Percentiles rank a stretch among this genome's conserved stretches.
Conservation (phyloP, 2,888 invertebrate species). For the Netelia fuscicornis region DNA sequence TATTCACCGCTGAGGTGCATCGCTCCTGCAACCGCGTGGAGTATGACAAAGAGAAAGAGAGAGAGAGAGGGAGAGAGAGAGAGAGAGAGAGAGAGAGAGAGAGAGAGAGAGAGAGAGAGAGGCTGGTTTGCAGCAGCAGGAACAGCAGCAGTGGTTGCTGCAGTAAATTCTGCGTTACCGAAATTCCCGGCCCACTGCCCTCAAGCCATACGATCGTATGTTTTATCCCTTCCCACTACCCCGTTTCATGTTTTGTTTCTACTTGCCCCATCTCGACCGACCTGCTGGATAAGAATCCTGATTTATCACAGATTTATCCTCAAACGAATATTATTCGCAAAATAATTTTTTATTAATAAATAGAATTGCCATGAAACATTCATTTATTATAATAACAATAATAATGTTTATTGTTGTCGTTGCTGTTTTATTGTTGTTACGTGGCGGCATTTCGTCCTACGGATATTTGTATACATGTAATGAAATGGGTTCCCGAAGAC, state of each 20-base stretch:
- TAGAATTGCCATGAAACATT: too few relatives aligned
- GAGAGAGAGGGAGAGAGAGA: too few relatives aligned
- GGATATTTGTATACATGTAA: too few relatives aligned
- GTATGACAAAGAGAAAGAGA: too few relatives aligned
- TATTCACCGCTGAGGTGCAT: constrained; percentile 17
- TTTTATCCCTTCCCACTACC: constrained; percentile 2
- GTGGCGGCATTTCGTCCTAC: too few relatives aligned
- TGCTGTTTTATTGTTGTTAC: too few relatives aligned
- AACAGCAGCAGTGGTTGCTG: constrained; percentile 37
- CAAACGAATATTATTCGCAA: constrained; percentile 19
- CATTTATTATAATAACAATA: too few relatives aligned
- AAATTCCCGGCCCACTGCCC: constrained; percentile 65
- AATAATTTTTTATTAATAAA: too few relatives aligned
- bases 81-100: too few relatives aligned
- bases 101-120: not conserved
- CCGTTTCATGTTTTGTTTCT: constrained; percentile 52
- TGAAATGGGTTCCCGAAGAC: too few relatives aligned
- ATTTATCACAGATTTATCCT: constrained; percentile 56
- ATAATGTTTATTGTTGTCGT: too few relatives aligned
- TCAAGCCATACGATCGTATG: constrained; percentile 56
- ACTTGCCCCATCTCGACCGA: not conserved
- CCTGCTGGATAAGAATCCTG: constrained; percentile 28
- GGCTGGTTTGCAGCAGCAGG: not conserved
- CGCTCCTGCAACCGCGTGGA: not conserved
- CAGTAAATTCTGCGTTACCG: constrained; percentile 62